Evolutionary conservation across 2,888 invertebrate genomes (phyloP).

Genomic region (Meiosimyza platycephala): DNA sequence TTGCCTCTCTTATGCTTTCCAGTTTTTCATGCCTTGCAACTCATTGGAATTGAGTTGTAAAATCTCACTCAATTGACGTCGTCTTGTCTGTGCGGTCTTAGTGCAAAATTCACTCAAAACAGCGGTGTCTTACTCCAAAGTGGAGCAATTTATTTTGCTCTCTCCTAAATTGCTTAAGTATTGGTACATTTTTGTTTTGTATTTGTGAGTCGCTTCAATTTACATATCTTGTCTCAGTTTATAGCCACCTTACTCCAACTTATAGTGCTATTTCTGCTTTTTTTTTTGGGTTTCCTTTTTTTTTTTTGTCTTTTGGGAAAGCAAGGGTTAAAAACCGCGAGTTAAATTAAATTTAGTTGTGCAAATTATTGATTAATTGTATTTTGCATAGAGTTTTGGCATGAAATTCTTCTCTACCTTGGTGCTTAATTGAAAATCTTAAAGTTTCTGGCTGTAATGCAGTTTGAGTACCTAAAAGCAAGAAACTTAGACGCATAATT

Average conservation of each 20-base stretch:
- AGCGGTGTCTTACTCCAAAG: background rate
- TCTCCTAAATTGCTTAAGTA: background rate
- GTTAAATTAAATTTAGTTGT: slow-evolving; percentile 28
- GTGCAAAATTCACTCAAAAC: no score
- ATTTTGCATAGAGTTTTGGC: background rate
- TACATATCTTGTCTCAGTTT: background rate
- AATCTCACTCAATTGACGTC: slow-evolving; percentile 28
- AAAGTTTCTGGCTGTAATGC: no score
- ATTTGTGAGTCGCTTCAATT: slow-evolving; percentile 15
- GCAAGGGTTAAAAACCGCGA: slow-evolving; percentile 42
- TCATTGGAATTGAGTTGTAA: background rate
- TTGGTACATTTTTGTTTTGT: slow-evolving; percentile 10
- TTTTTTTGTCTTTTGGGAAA: background rate
- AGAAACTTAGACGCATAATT: no score
- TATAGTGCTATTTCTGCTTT: background rate
- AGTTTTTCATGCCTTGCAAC: no score
- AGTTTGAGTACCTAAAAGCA: no score
- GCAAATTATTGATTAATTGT: slow-evolving; percentile 45
- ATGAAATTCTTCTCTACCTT: background rate
- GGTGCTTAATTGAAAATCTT: no score
- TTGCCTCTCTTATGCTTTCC: no score
- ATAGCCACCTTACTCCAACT: background rate
- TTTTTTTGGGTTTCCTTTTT: background rate
- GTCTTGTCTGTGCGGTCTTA: slow-evolving; percentile 30
- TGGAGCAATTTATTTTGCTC: background rate